Evolutionary conservation across 2,888 invertebrate species (phyloP).

Genomic region (Cryptocheilus praepositus): DNA sequence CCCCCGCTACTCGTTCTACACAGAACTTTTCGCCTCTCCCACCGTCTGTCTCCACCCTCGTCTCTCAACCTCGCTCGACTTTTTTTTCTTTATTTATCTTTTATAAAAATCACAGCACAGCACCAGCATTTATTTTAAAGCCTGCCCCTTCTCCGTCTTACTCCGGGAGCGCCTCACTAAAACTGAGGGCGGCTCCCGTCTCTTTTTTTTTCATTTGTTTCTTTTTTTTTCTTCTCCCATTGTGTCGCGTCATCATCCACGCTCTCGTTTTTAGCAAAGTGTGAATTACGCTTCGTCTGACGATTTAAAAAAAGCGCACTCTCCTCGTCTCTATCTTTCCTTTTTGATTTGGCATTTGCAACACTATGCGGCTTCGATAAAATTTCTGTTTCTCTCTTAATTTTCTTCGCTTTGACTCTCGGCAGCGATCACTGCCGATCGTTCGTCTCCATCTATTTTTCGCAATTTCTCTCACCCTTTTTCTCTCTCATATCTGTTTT

Average conservation of each 20-base stretch:
- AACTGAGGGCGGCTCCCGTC: slow-evolving; percentile 57
- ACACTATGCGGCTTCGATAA: slow-evolving; percentile 59
- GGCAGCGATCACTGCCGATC: slow-evolving; percentile 8
- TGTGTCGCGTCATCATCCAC: slow-evolving; percentile 18
- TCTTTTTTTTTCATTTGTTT: slow-evolving; percentile 5
- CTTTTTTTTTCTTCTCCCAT: slow-evolving; percentile 21
- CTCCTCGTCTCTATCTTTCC: slow-evolving; percentile 38
- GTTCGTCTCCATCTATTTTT: no score
- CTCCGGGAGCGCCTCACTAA: slow-evolving; percentile 63
- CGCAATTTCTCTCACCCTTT: not conserved
- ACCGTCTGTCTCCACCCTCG: slow-evolving; percentile 29
- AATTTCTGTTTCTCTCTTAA: slow-evolving; percentile 39
- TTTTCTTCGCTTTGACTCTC: not conserved
- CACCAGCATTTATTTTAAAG: slow-evolving; percentile 69
- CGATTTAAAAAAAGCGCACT: slow-evolving; percentile 34
- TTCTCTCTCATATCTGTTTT: slow-evolving; percentile 36
- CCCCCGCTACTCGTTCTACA: slow-evolving; percentile 19
- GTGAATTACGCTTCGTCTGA: slow-evolving; percentile 8
- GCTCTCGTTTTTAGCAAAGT: slow-evolving; percentile 23
- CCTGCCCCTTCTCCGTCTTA: slow-evolving; percentile 53
- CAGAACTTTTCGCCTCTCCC: slow-evolving; percentile 17
- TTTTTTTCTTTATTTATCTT: slow-evolving; percentile 49
- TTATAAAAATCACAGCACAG: slow-evolving; percentile 73
- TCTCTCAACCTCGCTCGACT: slow-evolving; percentile 28
- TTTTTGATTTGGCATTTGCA: slow-evolving; percentile 67